Evolutionary conservation across 2,113 vertebrate genomes (phyloP), one percentile per base, ranked within the genome.

Genomic region (Oryzias javanicus): DNA sequence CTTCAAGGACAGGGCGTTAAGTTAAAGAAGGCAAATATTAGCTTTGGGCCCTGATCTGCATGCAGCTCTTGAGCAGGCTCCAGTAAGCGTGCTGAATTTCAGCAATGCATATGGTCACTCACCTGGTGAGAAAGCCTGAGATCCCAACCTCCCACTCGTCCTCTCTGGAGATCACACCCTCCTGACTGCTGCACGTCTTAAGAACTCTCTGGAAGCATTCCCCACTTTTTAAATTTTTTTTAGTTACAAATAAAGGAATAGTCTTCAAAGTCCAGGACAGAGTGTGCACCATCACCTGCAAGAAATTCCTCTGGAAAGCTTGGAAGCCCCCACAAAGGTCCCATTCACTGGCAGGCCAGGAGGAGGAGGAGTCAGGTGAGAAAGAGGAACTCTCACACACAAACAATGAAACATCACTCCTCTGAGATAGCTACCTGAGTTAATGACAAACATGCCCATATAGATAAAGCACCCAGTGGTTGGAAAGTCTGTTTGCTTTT

Each of bases 301-400:
- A 27, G 76, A 51, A 79, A 78, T 80, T 82, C 76, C 49, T 62
- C 47, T 74, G 84, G 84, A 85, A 88, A 84, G 77, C 84, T 27
- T 35, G 64, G 60, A 75, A 85, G 42, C 63, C 69, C 65, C 72
- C 74, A 89, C 86, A 89, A 90, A 87, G 83, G 82, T 62, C 71
- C 76, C 74, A 84, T 85, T 90, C 79, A 80, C 25, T 60, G 60
- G 68, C 55, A 10, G 57, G 54, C 22, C 55, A 14, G 42, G 50
- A 64, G 82, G 82, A 62, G 78, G 85, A 75, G 82, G 79, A 79
- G 83, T 49, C 57, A 70, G 16, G 65, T 20, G 48, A 79, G 75
- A 67, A 54, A 75, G 27, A n/a, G 44, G 42, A 78, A 47, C 52
- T 57, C 60, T 65, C 56, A 20, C 44, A 63, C 19, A 63, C 55